Evolutionary conservation across 2,113 vertebrate genomes (phyloP), one percentile per base, ranked within the genome.

Genomic region (Chaetodon trifascialis): DNA sequence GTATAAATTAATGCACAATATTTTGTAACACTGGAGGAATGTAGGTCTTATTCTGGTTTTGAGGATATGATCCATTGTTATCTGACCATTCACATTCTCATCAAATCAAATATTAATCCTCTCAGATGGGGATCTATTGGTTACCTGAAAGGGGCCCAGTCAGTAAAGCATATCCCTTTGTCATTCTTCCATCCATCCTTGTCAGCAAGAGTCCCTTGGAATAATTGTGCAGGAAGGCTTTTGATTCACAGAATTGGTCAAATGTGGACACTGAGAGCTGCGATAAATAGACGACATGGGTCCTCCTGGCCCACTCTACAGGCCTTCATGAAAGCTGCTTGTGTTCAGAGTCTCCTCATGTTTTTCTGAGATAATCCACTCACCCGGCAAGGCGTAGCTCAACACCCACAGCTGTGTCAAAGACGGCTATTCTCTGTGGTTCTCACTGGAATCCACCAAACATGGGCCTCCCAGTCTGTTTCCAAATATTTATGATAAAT

Each of bases 341-440:
- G 94, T 96, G 94, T 95, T 95, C 91, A 67, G 65, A 90, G 68
- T 58, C 89, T 93, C 92, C 93, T 94, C 94, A 93, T 95, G 94
- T 95, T 94, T 95, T 94, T 93, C 93, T 94, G 94, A 95, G 95
- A 95, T 95, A 92, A 94, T 94, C 95, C 91, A 91, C 94, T 96
- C 89, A 80, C 89, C 90, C 89, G 47, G 85, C 91, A 91, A 94
- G 93, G 92, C 94, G 93, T 92, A 94, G 94, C 93, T 92, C 73
- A 11, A 94, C 95, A 93, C 95, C 95, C 94, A 95, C 95, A 89
- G 68, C 78, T 70, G 79, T 76, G 91, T 95, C 89, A 96, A 96
- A 95, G 94, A 94, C 69, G 47, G 77, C 92, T 92, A 94, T 95
- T 96, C 94, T 95, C 91, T 94, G 69, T n/a, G 54, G 25, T 84